A percentile compares a stretch with the other conserved stretches of the same genome.
phyloP scores from a whole-genome alignment of 2,113 vertebrate genomes.

The Perca flavescens region DNA sequence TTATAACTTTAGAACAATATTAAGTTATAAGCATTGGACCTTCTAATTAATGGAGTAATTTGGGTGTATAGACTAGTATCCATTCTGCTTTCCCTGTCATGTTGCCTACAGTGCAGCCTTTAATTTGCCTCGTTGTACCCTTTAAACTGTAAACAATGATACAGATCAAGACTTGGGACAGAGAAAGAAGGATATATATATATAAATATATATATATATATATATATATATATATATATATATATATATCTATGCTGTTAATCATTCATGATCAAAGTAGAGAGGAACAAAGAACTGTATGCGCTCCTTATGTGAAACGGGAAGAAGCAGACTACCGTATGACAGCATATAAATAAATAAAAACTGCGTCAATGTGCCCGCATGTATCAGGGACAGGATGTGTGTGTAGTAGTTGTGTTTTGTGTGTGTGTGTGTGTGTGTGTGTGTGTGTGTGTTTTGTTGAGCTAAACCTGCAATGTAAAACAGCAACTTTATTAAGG shows the following conservation, averaged over 20 bases:
- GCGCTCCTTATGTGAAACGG: background rate
- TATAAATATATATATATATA: no score
- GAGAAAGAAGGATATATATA: background rate
- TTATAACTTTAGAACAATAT: background rate
- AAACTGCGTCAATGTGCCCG: background rate
- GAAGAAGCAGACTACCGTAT: background rate
- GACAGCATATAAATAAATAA: background rate
- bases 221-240: no score
- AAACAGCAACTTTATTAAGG: background rate
- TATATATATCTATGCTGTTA: no score
- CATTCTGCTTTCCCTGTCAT: background rate
- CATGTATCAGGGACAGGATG: background rate
- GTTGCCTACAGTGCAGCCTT: background rate
- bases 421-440: background rate
- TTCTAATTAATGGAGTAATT: background rate
- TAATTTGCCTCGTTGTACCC: slow-evolving; percentile 21
- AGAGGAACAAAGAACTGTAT: slow-evolving; percentile 6
- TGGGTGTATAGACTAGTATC: background rate
- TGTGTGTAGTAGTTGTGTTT: background rate
- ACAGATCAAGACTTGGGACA: background rate
- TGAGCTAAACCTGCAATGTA: background rate
- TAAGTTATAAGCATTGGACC: background rate
- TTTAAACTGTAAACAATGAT: slow-evolving; percentile 17
- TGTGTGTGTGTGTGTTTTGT: background rate
- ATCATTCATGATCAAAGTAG: slow-evolving; percentile 10